Evolutionary conservation across 2,797 vertebrate species (phyloP), one percentile per base, ranked within the genome.

Genomic region (Tauraco hartlaubi): DNA sequence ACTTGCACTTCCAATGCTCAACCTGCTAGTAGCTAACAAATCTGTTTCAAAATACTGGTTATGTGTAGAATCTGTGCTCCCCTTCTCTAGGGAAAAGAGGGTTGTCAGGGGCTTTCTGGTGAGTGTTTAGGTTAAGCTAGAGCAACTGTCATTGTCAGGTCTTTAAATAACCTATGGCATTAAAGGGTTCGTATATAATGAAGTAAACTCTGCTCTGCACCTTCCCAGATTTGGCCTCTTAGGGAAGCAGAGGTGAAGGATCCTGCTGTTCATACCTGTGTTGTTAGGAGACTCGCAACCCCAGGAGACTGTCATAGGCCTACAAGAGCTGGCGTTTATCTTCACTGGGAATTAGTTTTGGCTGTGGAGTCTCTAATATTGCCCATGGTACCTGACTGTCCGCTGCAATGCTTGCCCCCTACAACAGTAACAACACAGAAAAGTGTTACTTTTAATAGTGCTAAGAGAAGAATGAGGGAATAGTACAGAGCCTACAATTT

Each of bases 401-500:
- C 1, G 0, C 12, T 52, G 76, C 21, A 33, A 2, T 29, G 22
- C 44, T 63, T 15, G n/a, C 5, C 26, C 54, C n/a, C 44, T 25
- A 0, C 19, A 8, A 10, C 52, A 35, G 43, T 9, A 35, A 12
- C 25, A 41, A 7, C 41, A 11, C 12, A 54, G 71, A 37, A 75
- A 46, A 44, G 6, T 12, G 5, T 49, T 54, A 5, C 1, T 0
- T 63, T 72, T 68, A 31, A 11, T 23, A 12, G 5, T 9, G 29
- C 16, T 31, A 31, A 16, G 63, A 43, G 66, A 26, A 71, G 46
- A 75, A 28, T 3, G 55, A 66, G n/a, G 48, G 44, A 67, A 28
- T 35, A 39, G 35, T 14, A n/a, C 0, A 1, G 35, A 56, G 5
- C 20, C 14, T 62, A 1, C n/a, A 16, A 1, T 56, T 79, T 54